Evolutionary conservation across 2,797 vertebrate species (phyloP).

Genomic region (Leuciscus waleckii): DNA sequence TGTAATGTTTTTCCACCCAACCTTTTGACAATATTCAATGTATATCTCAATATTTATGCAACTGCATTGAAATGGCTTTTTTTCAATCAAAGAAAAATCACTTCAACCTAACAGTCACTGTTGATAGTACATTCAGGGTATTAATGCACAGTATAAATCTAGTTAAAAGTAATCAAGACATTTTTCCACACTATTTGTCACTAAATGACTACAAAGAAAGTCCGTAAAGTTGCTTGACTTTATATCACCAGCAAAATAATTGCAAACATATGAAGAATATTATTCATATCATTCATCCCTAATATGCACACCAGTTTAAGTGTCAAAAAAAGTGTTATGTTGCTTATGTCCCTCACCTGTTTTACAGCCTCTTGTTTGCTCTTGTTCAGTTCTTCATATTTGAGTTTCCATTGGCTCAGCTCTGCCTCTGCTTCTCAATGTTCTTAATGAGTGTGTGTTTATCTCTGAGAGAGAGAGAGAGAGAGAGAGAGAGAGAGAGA

Average conservation of each 20-base stretch:
- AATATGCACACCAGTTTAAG: neutral
- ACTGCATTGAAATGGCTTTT: neutral
- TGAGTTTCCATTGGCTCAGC: conserved; percentile 94
- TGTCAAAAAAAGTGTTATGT: neutral
- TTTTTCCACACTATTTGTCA: neutral
- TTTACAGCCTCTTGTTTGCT: conserved; percentile 93
- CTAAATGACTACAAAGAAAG: neutral
- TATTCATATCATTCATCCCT: neutral
- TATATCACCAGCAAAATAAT: neutral
- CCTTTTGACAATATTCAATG: neutral
- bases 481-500: conserved; percentile 9
- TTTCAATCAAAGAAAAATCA: neutral
- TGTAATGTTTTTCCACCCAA: neutral
- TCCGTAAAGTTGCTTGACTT: neutral
- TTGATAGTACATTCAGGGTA: neutral
- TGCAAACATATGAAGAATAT: neutral
- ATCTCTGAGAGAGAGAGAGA: conserved; percentile 79
- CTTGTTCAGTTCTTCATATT: conserved; percentile 94
- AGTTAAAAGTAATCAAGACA: neutral
- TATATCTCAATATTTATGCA: neutral
- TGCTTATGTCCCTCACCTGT: conserved; percentile 81
- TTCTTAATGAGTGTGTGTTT: conserved; percentile 89
- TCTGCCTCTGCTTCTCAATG: conserved; percentile 93
- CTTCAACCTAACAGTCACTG: neutral
- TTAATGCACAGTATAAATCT: neutral